phyloP scores from a whole-genome alignment of 2,888 invertebrate genomes.

The Andrena camellia region DNA sequence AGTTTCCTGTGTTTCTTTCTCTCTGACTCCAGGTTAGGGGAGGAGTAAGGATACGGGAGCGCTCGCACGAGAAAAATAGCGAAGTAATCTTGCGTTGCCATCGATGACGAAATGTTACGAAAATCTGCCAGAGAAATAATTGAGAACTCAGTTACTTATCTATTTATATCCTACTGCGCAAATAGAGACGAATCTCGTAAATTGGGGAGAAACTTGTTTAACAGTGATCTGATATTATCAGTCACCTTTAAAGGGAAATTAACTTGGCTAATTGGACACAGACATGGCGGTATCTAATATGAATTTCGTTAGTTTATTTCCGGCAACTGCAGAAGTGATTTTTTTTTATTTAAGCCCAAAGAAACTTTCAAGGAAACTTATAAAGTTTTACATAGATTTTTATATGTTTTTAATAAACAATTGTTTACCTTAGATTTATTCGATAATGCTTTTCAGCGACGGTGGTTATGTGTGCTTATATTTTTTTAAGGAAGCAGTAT shows the following conservation, averaged over 20 bases:
- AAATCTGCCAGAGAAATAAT: neutral
- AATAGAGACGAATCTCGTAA: neutral
- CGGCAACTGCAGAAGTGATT: no score
- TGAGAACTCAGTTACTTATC: neutral
- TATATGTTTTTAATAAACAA: no score
- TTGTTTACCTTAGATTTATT: no score
- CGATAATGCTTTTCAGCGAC: no score
- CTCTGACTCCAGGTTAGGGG: neutral
- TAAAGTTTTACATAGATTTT: no score
- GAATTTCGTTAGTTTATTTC: no score
- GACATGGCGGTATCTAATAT: no score
- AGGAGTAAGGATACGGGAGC: neutral
- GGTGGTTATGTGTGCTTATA: no score
- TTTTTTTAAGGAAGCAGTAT: no score
- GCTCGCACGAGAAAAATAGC: constrained; percentile 34
- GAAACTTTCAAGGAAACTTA: no score
- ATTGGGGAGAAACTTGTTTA: neutral
- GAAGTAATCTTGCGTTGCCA: constrained; percentile 3
- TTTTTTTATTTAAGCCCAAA: no score
- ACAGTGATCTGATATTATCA: neutral
- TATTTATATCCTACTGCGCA: neutral
- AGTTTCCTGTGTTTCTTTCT: constrained; percentile 39
- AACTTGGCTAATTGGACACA: no score
- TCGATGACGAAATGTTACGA: neutral
- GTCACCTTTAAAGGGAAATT: neutral